Percentiles rank a stretch among this genome's conserved stretches.
Conservation (phyloP, 2,113 vertebrate species). For the Potamarius usumacintae region DNA sequence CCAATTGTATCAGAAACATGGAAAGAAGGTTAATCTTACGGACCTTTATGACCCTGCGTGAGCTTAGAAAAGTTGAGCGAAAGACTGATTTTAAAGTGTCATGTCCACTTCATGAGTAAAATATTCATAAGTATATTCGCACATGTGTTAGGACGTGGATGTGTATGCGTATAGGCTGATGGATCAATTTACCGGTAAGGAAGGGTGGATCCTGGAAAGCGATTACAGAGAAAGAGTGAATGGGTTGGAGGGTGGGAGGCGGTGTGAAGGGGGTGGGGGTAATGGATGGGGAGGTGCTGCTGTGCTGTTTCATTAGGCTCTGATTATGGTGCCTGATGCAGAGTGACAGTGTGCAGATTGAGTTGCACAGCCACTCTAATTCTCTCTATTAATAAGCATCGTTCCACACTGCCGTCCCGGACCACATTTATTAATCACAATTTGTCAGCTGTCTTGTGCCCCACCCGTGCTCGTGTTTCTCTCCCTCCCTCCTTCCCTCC, state of each 20-base stretch:
- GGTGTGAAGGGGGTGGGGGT: slow-evolving; percentile 10
- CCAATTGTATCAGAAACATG: not conserved
- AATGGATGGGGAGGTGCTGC: slow-evolving; percentile 32
- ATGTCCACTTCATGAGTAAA: not conserved
- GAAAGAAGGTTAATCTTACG: not conserved
- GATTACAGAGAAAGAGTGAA: not conserved
- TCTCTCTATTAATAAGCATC: slow-evolving; percentile 82
- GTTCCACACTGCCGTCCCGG: slow-evolving; percentile 72
- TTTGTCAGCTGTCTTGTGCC: slow-evolving; percentile 78
- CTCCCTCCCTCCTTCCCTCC: slow-evolving; percentile 41
- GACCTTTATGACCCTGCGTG: not conserved
- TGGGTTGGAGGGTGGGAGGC: not conserved
- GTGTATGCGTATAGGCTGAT: not conserved
- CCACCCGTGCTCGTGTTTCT: slow-evolving; percentile 59
- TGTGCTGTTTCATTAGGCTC: slow-evolving; percentile 77
- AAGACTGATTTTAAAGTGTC: not conserved
- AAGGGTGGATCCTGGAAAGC: slow-evolving; percentile 18
- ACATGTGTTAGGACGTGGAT: slow-evolving; percentile 5
- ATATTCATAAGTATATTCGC: not conserved
- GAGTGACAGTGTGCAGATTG: slow-evolving; percentile 82
- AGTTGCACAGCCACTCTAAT: slow-evolving; percentile 79
- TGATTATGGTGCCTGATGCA: slow-evolving; percentile 79
- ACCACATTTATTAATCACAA: slow-evolving; percentile 85
- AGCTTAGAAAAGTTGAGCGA: not conserved
- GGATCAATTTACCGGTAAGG: slow-evolving; percentile 11